phyloP scores from a whole-genome alignment of 2,113 vertebrate species.

The Elephantulus edwardii region DNA sequence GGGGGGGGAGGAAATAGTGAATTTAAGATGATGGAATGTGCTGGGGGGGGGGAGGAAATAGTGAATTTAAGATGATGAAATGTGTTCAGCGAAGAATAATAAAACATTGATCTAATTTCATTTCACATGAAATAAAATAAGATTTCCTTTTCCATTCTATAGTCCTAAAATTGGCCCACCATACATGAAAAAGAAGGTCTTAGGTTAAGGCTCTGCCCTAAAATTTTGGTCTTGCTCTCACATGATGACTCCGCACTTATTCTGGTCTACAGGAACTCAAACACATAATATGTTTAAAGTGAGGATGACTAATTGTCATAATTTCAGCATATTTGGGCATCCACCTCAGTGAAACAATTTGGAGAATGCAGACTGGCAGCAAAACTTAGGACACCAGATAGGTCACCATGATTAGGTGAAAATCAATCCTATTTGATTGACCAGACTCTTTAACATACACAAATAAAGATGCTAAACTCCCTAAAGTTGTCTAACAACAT shows the following conservation, averaged over 20 bases:
- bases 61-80: neutral
- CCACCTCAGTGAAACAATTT: conserved; percentile 13
- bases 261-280: conserved; percentile 15
- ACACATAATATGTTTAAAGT: neutral
- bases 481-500: neutral
- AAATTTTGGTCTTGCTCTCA: neutral
- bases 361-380: conserved; percentile 47
- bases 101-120: neutral
- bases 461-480: neutral
- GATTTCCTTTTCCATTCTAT: neutral
- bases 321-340: neutral
- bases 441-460: neutral
- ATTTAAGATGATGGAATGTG: neutral
- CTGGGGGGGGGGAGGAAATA: neutral
- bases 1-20: neutral
- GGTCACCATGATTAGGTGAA: neutral
- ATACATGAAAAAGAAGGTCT: neutral
- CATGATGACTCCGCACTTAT: neutral
- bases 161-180: neutral
- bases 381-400: conserved; percentile 31
- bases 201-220: neutral
- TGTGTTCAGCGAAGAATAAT: neutral
- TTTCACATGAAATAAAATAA: neutral
- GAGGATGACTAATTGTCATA: conserved; percentile 26
- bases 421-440: neutral